A percentile compares a stretch with the other conserved stretches of the same genome.
phyloP scores from a whole-genome alignment of 1,140 invertebrate species.

The Anagrus nilaparvatae region DNA sequence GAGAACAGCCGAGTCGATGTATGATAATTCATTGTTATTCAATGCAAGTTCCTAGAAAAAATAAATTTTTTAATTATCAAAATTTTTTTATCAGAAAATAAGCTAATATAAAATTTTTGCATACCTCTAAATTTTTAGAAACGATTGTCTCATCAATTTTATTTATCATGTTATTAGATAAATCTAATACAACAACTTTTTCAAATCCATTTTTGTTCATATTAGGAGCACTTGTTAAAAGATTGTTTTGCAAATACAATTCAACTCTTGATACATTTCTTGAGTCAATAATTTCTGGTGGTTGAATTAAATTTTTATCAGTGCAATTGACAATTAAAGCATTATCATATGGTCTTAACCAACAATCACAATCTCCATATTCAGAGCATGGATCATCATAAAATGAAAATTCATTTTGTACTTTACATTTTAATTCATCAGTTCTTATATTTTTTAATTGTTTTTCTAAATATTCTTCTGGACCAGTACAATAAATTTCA shows the following conservation, averaged over 20 bases:
- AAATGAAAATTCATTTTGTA: too few relatives aligned
- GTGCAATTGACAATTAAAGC: constrained; percentile 43
- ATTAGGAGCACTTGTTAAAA: constrained; percentile 46
- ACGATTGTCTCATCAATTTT: constrained; percentile 1
- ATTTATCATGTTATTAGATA: not conserved
- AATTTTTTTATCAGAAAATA: too few relatives aligned
- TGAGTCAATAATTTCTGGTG: constrained; percentile 40
- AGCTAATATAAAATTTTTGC: too few relatives aligned
- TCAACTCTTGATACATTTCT: constrained; percentile 41
- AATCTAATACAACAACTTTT: not conserved
- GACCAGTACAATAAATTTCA: too few relatives aligned
- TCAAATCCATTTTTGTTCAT: constrained; percentile 40
- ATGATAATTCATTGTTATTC: too few relatives aligned
- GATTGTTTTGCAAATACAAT: constrained; percentile 40
- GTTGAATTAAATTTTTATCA: constrained; percentile 46
- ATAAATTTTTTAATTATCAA: constrained; percentile 30
- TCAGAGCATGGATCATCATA: not conserved
- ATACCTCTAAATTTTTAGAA: constrained; percentile 3
- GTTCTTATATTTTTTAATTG: too few relatives aligned
- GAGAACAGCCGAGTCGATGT: constrained; percentile 27
- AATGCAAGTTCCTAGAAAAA: constrained; percentile 42
- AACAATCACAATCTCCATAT: constrained; percentile 7
- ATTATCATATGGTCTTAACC: constrained; percentile 6
- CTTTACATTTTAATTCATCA: too few relatives aligned
- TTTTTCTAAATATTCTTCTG: too few relatives aligned